Percentiles rank a stretch among this genome's conserved stretches.
Conservation (phyloP, 2,113 vertebrate genomes). For the Oxyruncus cristatus region DNA sequence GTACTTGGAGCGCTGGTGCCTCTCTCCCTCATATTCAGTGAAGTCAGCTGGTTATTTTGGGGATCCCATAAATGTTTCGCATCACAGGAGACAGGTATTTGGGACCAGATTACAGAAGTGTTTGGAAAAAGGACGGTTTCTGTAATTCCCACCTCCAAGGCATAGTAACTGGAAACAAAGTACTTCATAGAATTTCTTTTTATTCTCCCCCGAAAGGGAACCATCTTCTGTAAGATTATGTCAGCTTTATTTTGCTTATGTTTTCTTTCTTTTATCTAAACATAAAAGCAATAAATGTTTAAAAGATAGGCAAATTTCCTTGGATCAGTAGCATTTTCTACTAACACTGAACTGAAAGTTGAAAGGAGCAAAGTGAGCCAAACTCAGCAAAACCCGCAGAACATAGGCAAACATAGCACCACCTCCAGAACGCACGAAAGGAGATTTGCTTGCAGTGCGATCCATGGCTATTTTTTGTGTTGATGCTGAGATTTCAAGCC, state of each 20-base stretch:
- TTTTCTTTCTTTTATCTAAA: not conserved
- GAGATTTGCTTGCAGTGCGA: not conserved
- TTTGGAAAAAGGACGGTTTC: not conserved
- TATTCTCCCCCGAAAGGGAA: not conserved
- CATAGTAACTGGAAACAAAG: not conserved
- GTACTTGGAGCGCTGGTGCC: not conserved
- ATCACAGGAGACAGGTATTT: not conserved
- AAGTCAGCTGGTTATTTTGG: not conserved
- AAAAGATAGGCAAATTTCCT: not conserved
- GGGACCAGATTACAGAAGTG: not conserved
- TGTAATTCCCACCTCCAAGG: not conserved
- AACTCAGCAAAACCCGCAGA: not conserved
- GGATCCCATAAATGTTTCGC: not conserved
- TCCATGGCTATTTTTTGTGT: not conserved
- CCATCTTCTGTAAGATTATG: not conserved
- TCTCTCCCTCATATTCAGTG: not conserved
- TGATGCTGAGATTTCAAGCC: not conserved
- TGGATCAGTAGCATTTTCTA: not conserved
- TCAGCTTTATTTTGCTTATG: not conserved
- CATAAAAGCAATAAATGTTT: not conserved
- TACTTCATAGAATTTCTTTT: not conserved
- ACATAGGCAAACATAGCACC: not conserved
- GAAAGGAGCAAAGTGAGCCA: not conserved
- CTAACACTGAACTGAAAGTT: not conserved
- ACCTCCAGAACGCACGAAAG: not conserved